Evolutionary conservation across 2,888 invertebrate genomes (phyloP), one percentile per base, ranked within the genome.

Genomic region (Hypselothyrea guttata): DNA sequence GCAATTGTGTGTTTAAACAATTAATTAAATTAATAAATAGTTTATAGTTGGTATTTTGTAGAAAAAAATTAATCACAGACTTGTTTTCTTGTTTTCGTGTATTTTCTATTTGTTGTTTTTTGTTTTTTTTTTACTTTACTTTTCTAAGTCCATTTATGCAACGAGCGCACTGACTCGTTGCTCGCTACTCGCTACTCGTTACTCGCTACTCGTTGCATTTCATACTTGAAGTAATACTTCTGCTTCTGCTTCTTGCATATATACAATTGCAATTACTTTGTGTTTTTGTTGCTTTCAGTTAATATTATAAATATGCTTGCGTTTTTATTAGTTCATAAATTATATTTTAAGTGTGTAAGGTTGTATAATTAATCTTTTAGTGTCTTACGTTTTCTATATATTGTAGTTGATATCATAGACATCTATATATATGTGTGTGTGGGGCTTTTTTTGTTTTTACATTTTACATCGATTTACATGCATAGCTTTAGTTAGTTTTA

Each of bases 51-150:
- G 41, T 30, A n/a, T n/a, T n/a, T 7, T 71, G 57, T 56, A 35
- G 69, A 71, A 65, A 68, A 62, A 75, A 79, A 77, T 65, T 44
- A 79, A 77, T 78, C 77, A 78, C 77, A 78, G 77, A 75, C 77
- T 34, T 34, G 34, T 18, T 27, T 54, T 38, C 9, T 47, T 51
- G 48, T 49, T 47, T 31, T 40, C 5, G 2, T 22, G 2, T 22
- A 4, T 22, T 22, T 22, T 5, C 5, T 22, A 4, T 22, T 22
- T 22, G 48, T 49, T 47, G 40, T 40, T 22, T 22, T 22, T 22
- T 22, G 2, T 22, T 22, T 22, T 5, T 22, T 22, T 22, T 22
- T 22, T 22, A 5, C 5, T 2, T 22, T 2, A 2, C 3, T 22
- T 2, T 22, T 2, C 5, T 22, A 22, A 22, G 22, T 22, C 22